Percentiles rank a stretch among this genome's conserved stretches.
These are phyloP conservation scores for Sebastolobus alascanus DNA, from an alignment of 2,797 vertebrate species.

Conservation along the genomic window DNA sequence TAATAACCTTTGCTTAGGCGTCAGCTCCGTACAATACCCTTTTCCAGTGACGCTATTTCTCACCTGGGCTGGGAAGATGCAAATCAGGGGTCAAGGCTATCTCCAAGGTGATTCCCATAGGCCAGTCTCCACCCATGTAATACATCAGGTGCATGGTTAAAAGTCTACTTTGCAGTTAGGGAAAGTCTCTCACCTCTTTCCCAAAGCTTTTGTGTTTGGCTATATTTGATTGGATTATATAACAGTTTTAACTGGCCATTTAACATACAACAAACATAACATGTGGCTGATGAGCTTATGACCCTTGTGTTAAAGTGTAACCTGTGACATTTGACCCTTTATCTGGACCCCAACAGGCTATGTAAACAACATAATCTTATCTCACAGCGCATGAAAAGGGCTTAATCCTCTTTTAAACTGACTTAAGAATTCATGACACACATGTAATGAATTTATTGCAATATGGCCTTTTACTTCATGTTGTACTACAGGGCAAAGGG, in stretches of 20 bases:
- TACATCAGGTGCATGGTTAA: not conserved
- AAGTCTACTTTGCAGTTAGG: not conserved
- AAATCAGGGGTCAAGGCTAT: slow-evolving; percentile 24
- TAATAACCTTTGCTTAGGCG: slow-evolving; percentile 70
- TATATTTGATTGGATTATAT: not conserved
- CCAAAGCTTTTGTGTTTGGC: not conserved
- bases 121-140: not conserved
- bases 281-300: not conserved
- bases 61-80: slow-evolving; percentile 27
- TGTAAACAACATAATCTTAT: not conserved
- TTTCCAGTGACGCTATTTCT: slow-evolving; percentile 29
- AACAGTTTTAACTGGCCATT: not conserved
- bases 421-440: not conserved
- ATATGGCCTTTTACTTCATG: not conserved
- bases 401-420: not conserved
- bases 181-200: too few relatives aligned
- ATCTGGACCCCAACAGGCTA: not conserved
- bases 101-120: not conserved
- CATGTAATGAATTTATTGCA: not conserved
- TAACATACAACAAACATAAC: slow-evolving; percentile 1
- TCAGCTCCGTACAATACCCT: not conserved
- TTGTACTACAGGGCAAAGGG: not conserved
- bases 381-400: not conserved
- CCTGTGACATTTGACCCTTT: not conserved
- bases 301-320: not conserved